phyloP scores from a whole-genome alignment of 2,888 invertebrate genomes.

The Xestia sexstrigata region DNA sequence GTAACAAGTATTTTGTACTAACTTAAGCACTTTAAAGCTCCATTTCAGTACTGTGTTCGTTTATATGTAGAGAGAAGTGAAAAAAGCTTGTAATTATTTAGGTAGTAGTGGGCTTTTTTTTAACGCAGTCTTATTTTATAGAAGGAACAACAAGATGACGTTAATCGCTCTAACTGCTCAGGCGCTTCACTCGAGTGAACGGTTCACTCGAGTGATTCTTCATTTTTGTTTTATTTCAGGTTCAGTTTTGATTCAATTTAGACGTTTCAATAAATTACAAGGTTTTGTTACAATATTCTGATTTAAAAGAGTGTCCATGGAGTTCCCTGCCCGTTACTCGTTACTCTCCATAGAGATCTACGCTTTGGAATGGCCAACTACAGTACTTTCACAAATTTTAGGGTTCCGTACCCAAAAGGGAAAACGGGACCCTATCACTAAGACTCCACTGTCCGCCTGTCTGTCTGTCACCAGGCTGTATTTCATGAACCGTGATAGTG shows the following conservation, averaged over 20 bases:
- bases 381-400: no score
- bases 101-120: not conserved
- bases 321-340: no score
- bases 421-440: no score
- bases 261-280: no score
- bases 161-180: not conserved
- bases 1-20: not conserved
- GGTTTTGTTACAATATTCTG: no score
- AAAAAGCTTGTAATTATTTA: not conserved
- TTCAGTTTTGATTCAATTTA: not conserved
- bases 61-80: not conserved
- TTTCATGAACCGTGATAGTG: no score
- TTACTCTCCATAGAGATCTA: no score
- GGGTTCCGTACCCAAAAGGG: no score
- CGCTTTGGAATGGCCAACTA: no score
- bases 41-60: slow-evolving; percentile 5
- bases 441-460: no score
- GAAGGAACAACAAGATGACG: not conserved
- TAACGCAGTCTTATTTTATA: not conserved
- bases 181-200: not conserved
- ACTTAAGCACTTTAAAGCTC: slow-evolving; percentile 6
- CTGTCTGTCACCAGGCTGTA: no score
- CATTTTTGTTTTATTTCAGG: not conserved
- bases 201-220: not conserved
- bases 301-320: no score